Percentiles rank a stretch among this genome's conserved stretches.
Evolutionary conservation across 2,113 vertebrate genomes (phyloP).

Genomic region (Verasper variegatus): DNA sequence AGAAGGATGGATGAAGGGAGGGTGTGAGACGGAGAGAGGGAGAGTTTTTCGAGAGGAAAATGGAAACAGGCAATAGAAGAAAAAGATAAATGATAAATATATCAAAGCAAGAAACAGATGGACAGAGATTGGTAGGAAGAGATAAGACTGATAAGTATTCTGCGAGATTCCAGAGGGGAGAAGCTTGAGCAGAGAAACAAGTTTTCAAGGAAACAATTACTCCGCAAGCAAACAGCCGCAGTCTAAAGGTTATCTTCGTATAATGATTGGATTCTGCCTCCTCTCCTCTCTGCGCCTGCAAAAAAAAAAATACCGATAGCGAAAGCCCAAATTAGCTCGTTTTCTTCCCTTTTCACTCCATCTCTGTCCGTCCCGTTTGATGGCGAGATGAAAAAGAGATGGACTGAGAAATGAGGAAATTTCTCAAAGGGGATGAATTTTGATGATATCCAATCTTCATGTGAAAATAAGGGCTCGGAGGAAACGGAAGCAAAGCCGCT

Average conservation of each 20-base stretch:
- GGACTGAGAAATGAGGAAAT: conserved; percentile 47
- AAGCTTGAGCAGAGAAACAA: conserved; percentile 25
- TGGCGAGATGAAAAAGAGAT: conserved; percentile 61
- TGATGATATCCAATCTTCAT: conserved; percentile 62
- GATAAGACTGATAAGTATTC: conserved; percentile 27
- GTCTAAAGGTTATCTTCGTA: conserved; percentile 59
- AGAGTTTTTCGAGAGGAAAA: not conserved
- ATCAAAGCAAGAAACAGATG: conserved; percentile 17
- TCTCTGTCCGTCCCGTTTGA: conserved; percentile 47
- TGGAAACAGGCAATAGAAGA: not conserved
- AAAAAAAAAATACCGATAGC: conserved; percentile 40
- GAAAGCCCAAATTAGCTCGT: conserved; percentile 25
- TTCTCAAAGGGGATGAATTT: conserved; percentile 62
- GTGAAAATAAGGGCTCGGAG: conserved; percentile 49
- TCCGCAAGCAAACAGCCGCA: conserved; percentile 36
- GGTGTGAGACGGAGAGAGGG: conserved; percentile 4
- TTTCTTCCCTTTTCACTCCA: conserved; percentile 27
- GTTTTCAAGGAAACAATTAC: conserved; percentile 61
- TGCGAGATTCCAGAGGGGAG: conserved; percentile 11
- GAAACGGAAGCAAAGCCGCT: conserved; percentile 36
- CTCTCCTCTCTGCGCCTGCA: conserved; percentile 31
- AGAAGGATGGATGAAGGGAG: conserved; percentile 12
- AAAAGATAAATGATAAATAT: conserved; percentile 19
- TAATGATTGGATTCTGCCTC: conserved; percentile 38
- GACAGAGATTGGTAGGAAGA: not conserved